These are phyloP conservation scores for Polypterus senegalus DNA, from an alignment of 2,113 vertebrate species.

Conservation along the genomic window DNA sequence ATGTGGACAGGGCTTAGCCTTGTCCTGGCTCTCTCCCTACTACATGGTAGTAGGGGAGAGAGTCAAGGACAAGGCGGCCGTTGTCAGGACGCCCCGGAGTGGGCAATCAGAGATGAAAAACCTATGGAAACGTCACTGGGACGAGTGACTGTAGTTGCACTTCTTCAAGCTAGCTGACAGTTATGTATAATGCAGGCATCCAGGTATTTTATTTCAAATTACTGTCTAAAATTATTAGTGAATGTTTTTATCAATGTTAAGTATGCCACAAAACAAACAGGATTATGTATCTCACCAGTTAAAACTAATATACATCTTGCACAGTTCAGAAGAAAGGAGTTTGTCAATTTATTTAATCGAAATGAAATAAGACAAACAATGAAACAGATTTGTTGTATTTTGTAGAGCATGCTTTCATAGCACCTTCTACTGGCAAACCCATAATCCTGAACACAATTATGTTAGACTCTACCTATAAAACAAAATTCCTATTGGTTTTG, in stretches of 20 bases:
- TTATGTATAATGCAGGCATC: slow-evolving; percentile 82
- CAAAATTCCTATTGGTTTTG: background rate
- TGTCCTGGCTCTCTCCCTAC: slow-evolving; percentile 74
- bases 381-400: no score
- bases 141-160: slow-evolving; percentile 70
- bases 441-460: background rate
- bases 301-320: no score
- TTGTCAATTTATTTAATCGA: no score
- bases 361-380: no score
- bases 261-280: no score
- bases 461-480: background rate
- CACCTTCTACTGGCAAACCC: no score
- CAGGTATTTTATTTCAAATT: slow-evolving; percentile 41
- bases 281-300: no score
- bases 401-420: no score
- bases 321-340: no score
- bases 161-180: slow-evolving; percentile 83
- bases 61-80: slow-evolving; percentile 42
- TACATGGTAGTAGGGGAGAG: slow-evolving; percentile 64
- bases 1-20: slow-evolving; percentile 76
- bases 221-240: background rate
- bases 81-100: slow-evolving; percentile 60
- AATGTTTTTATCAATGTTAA: background rate
- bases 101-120: slow-evolving; percentile 57
- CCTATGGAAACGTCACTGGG: slow-evolving; percentile 66